phyloP scores from a whole-genome alignment of 1,140 invertebrate species.

The Pseudomyrmex concolor region DNA sequence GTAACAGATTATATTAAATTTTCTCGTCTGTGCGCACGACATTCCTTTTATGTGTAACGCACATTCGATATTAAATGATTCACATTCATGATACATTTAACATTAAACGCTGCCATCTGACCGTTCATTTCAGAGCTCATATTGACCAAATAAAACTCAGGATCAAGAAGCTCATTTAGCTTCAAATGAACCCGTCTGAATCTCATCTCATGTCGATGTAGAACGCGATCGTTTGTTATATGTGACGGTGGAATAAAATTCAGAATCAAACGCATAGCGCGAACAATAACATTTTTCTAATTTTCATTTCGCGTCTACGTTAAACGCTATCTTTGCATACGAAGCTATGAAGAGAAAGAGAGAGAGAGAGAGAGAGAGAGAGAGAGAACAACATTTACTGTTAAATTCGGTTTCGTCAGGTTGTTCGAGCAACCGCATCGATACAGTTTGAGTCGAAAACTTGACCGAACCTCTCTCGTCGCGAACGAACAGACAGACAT shows the following conservation, averaged over 20 bases:
- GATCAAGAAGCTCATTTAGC: slow-evolving; percentile 11
- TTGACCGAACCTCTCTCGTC: slow-evolving; percentile 11
- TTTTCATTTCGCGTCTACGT: slow-evolving; percentile 8
- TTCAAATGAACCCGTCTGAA: slow-evolving; percentile 1
- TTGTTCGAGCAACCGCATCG: slow-evolving; percentile 12
- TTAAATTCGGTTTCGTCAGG: not conserved
- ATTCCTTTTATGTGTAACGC: slow-evolving; percentile 7
- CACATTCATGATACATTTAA: slow-evolving; percentile 1
- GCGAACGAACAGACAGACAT: slow-evolving; percentile 3
- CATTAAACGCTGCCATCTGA: not conserved
- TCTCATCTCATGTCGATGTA: not conserved
- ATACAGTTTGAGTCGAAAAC: slow-evolving; percentile 35
- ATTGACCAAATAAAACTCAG: slow-evolving; percentile 12
- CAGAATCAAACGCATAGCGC: not conserved
- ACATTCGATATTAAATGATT: slow-evolving; percentile 11
- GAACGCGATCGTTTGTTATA: not conserved
- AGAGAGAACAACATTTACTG: not conserved
- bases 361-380: too few species aligned
- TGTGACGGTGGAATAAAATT: slow-evolving; percentile 2
- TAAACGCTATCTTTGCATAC: not conserved
- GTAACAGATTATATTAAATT: not conserved
- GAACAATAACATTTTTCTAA: not conserved
- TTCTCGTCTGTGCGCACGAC: not conserved
- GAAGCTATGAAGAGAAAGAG: not conserved
- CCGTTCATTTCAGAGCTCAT: not conserved